Base-by-base conservation (phyloP, 1,140 invertebrate genomes). In the Akabosia matsudoensis region DNA sequence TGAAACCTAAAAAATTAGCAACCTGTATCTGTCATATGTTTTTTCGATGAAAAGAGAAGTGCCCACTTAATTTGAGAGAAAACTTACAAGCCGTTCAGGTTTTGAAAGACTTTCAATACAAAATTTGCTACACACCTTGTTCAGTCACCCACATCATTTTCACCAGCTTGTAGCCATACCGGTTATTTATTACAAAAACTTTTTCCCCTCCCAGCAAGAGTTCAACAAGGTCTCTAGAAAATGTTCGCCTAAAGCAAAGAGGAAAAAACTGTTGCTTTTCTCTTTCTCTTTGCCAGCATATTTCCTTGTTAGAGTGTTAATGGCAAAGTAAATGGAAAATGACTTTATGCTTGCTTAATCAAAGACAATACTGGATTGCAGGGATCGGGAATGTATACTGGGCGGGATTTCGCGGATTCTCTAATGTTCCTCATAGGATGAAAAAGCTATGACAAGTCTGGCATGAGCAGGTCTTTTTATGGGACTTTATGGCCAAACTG, bases 281-380 rank as follows among this genome's bases (percentile, higher is more conserved):
- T 30, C 61, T 31, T 22, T 56, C 54, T 4, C 54, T 56, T 22
- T 56, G 10, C 22, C 54, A 13, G 14, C 54, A n/a, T 22, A 22
- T 13, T 56, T 56, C 24, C 61, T 67, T 67, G 61, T 30, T 67
- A 30, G 31, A 67, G 61, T 67, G 61, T 67, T 67, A 67, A 67
- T 67, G 61, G 61, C 26, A 67, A 30, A 67, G 61, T 67, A 67
- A 67, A 67, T 67, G 61, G 61, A 67, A n/a, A 67, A 67, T 67
- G 61, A 67, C 61, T 67, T 67, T 67, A 24, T 67, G 61, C 61
- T 67, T 67, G 61, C 61, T 67, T 67, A 67, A 67, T 67, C 61
- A 67, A 67, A 67, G 61, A 67, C 61, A 67, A 67, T 67, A 67
- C 61, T 67, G 22, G 13, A 4, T 7, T 7, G 24, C 4, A 22